Evolutionary conservation across 2,113 vertebrate species (phyloP).

Genomic region (Lagopus muta): DNA sequence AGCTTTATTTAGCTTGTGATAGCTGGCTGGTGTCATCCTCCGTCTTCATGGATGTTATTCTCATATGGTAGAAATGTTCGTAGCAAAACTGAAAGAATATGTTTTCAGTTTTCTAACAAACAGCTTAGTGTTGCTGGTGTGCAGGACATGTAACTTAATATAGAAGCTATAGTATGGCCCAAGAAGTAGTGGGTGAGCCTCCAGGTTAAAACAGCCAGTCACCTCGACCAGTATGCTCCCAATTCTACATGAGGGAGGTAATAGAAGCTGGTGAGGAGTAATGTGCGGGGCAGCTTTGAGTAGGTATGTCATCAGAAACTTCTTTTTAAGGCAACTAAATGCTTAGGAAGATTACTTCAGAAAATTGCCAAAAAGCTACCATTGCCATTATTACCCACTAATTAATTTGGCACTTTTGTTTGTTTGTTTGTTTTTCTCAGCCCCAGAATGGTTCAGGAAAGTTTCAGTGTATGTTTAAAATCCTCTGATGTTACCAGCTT

Average conservation of each 20-base stretch:
- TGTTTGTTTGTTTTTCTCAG: background rate
- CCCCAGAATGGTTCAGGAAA: background rate
- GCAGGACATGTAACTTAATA: background rate
- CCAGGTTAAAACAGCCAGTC: background rate
- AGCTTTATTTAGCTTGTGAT: conserved; percentile 35
- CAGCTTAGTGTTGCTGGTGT: background rate
- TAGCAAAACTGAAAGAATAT: background rate
- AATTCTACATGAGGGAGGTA: background rate
- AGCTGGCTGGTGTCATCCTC: conserved; percentile 5
- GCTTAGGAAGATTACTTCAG: background rate
- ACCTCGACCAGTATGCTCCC: background rate
- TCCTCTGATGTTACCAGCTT: background rate
- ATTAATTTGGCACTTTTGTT: background rate
- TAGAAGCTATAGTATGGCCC: background rate
- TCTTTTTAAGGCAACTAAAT: background rate
- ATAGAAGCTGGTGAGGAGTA: background rate
- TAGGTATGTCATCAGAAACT: background rate
- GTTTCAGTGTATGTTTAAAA: background rate
- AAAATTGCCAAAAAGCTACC: background rate
- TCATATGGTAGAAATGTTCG: background rate
- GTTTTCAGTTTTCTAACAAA: background rate
- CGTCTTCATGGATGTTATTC: background rate
- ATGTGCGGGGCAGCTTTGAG: background rate
- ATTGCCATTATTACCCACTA: background rate
- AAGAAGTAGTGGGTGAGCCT: background rate